Evolutionary conservation across 2,888 invertebrate genomes (phyloP), one percentile per base, ranked within the genome.

Genomic region (Limnephilus auricula): DNA sequence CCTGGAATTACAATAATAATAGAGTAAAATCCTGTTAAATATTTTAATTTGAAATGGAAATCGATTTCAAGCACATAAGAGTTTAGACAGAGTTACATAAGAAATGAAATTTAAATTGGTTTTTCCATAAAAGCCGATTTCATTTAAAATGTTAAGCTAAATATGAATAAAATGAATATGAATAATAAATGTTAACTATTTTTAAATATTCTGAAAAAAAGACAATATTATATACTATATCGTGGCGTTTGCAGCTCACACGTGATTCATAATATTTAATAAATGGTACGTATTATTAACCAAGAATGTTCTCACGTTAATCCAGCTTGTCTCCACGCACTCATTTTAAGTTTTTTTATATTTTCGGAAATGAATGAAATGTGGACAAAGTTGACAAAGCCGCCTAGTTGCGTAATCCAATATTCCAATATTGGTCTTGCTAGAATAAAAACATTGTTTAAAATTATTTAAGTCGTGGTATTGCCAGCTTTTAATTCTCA

Each of bases 261-360:
- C 6, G 65, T n/a, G 65, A 2, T 18, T 6, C 18, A 65, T 65
- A 65, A 65, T 31, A 80, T 80, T 30, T 80, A 32, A 32, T 31
- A 3, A 82, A 82, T 15, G 15, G 13, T 34, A 31, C 9, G 34
- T 34, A 4, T 82, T 25, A 82, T 34, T 25, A 34, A 82, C 12
- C 45, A n/a, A 31, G 31, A 82, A 32, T 37, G 34, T 25, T 31
- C 97, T 97, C 96, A 98, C 98, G 97, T 98, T 94, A 98, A 96
- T 94, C 98, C 98, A 93, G 97, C 98, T 95, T 97, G 97, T 95
- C 98, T 98, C 98, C 98, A 98, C 94, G 97, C 97, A 95, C 97
- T 97, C 97, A 98, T 98, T 94, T 94, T 96, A 10, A 25, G 13
- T 85, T 85, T 37, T 45, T 79, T 80, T 32, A 13, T 31, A 32